phyloP scores from a whole-genome alignment of 2,797 vertebrate species.

The Mallotus villosus region DNA sequence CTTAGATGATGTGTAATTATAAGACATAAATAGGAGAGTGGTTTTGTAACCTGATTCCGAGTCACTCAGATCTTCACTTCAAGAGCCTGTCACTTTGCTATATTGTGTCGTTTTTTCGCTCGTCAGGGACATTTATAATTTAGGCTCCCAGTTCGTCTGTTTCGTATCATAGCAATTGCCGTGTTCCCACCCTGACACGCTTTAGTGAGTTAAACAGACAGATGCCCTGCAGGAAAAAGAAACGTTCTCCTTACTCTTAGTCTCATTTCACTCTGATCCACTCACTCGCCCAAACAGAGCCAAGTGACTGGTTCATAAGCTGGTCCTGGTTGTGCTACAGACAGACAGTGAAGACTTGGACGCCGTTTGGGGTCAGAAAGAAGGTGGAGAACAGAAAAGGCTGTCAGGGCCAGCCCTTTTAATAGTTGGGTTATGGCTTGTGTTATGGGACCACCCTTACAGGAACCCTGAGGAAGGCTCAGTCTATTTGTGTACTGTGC shows the following conservation, averaged over 20 bases:
- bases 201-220: background rate
- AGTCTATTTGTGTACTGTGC: background rate
- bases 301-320: too few species aligned
- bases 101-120: background rate
- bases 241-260: too few species aligned
- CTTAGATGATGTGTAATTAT: conserved; percentile 55
- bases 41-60: conserved; percentile 40
- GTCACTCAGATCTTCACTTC: conserved; percentile 6
- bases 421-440: background rate
- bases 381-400: conserved; percentile 6
- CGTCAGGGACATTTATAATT: background rate
- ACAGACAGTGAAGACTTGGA: background rate
- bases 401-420: background rate
- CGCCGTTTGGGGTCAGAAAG: conserved; percentile 33
- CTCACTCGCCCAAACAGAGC: too few species aligned
- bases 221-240: too few species aligned
- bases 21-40: conserved; percentile 49
- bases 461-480: background rate
- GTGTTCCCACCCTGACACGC: background rate
- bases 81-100: background rate
- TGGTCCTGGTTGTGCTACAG: too few species aligned
- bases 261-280: background rate
- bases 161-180: background rate
- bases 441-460: conserved; percentile 5
- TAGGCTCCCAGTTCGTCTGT: background rate